Evolutionary conservation across 1,140 invertebrate genomes (phyloP), one percentile per base, ranked within the genome.

Genomic region (Drosophila dunni): DNA sequence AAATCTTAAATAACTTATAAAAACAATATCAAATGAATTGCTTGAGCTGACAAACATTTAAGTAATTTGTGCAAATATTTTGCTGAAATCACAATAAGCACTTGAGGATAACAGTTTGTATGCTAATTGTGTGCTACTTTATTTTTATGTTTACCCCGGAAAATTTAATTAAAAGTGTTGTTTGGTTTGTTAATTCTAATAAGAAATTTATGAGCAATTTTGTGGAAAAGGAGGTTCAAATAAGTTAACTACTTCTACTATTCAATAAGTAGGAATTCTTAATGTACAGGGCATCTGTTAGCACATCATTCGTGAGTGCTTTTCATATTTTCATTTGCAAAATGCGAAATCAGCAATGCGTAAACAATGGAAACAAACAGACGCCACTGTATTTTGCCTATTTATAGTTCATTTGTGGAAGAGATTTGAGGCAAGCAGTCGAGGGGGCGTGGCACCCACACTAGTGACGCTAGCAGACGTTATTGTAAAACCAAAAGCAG

Each of bases 371-470:
- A 75, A 78, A 75, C 36, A 69, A 66, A 62, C 62, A 60, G 63
- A 54, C 34, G 62, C 51, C 57, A 45, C 54, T 58, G 29, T 38
- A 3, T 56, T 61, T 54, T 56, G 24, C 62, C 54, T 69, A 71
- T 83, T 88, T 88, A 67, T 72, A 86, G 82, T 86, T 85, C 67
- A 78, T 82, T 86, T 85, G 56, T 51, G 58, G 33, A 36, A 29
- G 42, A 10, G 40, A 42, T 40, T 40, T 40, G 8, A 34, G 7
- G 8, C 24, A 7, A 34, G 24, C 2, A 36, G 34, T 13, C 15
- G 24, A 34, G 57, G 11, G 38, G 6, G 24, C 5, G 4, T 8
- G 33, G 51, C n/a, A 53, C 46, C 40, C 53, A 44, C 24, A 67
- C 61, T 51, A 42, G 45, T 40, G 58, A 38, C 58, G 33, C 10